Base-by-base conservation (phyloP, 2,797 vertebrate species). In the Crenuchus spilurus region DNA sequence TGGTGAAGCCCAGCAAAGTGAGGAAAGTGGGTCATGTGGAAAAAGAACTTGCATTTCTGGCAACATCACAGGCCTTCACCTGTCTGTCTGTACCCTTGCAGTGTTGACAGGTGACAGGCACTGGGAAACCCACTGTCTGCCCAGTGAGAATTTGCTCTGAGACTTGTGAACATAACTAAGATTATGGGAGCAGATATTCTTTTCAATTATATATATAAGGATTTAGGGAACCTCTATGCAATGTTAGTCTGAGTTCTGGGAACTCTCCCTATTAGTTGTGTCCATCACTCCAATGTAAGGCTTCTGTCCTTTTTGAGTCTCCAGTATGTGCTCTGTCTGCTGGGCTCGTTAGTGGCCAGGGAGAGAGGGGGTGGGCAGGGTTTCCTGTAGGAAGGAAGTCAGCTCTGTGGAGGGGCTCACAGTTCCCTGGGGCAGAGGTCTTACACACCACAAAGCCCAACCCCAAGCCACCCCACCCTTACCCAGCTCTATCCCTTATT, bases 351-450 rank as follows among this genome's bases (percentile, higher is more conserved):
- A 92, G 82, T 70, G 80, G 72, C 14, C 46, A 65, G 60, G 75
- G 84, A 79, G 71, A 64, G 74, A 35, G 78, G 76, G 69, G 85
- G 79, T 75, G 76, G 46, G 79, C 46, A 69, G 74, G 69, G 84
- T 84, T 85, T 88, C 87, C 87, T 84, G 58, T 20, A 90, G 90
- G 90, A 91, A 89, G 87, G 79, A 88, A 86, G 75, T 84, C 79
- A 74, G 83, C 74, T 72, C 79, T 72, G 62, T 58, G 16, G 74
- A 65, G 31, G 70, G 48, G 80, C 79, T 87, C 80, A 77, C 77
- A 76, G 70, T 82, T 71, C 80, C 54, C 76, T 18, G 54, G 64
- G 55, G 73, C 65, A 30, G 48, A 75, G 55, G 58, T 46, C 44
- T 70, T 39, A 44, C 41, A 39, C 70, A 55, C 51, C 66, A 35